Percentiles rank a stretch among this genome's conserved stretches.
Conservation (phyloP, 2,113 vertebrate genomes). For the Cebidichthys violaceus region DNA sequence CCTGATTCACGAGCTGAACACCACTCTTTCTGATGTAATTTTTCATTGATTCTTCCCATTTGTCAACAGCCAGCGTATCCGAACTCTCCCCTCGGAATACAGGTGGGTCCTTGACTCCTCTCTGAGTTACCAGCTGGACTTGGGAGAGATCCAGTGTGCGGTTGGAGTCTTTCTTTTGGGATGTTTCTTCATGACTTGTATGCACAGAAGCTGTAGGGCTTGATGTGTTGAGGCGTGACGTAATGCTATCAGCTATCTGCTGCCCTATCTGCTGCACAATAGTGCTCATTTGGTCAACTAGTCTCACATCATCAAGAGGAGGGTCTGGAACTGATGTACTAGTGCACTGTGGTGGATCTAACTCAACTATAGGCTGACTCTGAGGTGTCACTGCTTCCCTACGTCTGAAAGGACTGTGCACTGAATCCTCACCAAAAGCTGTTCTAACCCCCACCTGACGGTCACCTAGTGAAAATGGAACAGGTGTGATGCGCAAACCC, state of each 20-base stretch:
- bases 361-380: background rate
- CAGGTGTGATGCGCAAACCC: background rate
- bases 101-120: constrained; percentile 9
- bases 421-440: too few species aligned
- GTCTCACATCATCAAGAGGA: background rate
- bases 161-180: too few species aligned
- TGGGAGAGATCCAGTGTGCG: constrained; percentile 4
- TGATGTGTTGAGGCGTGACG: background rate
- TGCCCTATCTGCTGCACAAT: constrained; percentile 19
- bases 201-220: background rate
- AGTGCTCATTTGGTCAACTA: constrained; percentile 12
- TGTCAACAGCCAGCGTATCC: background rate
- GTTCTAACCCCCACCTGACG: too few species aligned
- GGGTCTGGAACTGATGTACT: background rate
- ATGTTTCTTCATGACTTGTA: too few species aligned
- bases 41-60: constrained; percentile 19
- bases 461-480: background rate
- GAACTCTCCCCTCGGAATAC: constrained; percentile 4
- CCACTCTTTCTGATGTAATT: constrained; percentile 2
- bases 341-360: background rate
- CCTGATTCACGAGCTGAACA: background rate
- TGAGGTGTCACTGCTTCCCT: too few species aligned
- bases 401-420: too few species aligned
- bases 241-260: constrained; percentile 33
- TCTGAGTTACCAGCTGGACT: constrained; percentile 12